A percentile compares a stretch with the other conserved stretches of the same genome.
Conservation (phyloP, 2,888 invertebrate genomes). For the Euspilapteryx auroguttella region DNA sequence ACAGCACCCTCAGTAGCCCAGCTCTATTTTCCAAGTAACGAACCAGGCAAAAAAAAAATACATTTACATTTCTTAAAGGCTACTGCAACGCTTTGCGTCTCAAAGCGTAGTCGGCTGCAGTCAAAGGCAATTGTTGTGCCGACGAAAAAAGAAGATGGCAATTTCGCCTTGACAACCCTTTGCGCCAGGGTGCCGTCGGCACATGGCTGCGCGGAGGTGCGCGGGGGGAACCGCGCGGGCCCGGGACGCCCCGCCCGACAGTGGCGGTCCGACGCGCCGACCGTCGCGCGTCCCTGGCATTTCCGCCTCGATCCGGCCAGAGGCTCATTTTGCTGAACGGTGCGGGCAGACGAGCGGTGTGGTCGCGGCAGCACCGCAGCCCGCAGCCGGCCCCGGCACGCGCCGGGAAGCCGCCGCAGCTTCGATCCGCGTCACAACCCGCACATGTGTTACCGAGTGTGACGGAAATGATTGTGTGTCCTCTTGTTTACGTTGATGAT, state of each 20-base stretch:
- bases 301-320: conserved; percentile 50
- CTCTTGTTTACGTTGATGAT: conserved; percentile 53
- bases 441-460: too few species aligned
- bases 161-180: conserved; percentile 52
- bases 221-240: conserved; percentile 38
- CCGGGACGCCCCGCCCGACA: conserved; percentile 55
- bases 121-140: conserved; percentile 30
- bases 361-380: too few species aligned
- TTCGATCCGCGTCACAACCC: too few species aligned
- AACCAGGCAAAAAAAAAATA: too few species aligned
- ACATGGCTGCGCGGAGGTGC: conserved; percentile 14
- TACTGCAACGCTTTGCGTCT: too few species aligned
- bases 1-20: too few species aligned
- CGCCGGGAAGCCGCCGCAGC: too few species aligned
- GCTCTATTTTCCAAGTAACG: too few species aligned
- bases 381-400: too few species aligned
- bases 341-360: too few species aligned
- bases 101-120: conserved; percentile 17
- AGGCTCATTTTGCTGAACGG: conserved; percentile 53
- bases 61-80: too few species aligned
- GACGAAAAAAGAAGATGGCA: conserved; percentile 36
- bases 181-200: conserved; percentile 11
- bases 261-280: conserved; percentile 56
- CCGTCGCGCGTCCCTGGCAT: conserved; percentile 48
- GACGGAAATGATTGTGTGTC: conserved; percentile 40